Conservation (phyloP, 2,113 vertebrate species). For the Calyptommatus sinebrachiatus region DNA sequence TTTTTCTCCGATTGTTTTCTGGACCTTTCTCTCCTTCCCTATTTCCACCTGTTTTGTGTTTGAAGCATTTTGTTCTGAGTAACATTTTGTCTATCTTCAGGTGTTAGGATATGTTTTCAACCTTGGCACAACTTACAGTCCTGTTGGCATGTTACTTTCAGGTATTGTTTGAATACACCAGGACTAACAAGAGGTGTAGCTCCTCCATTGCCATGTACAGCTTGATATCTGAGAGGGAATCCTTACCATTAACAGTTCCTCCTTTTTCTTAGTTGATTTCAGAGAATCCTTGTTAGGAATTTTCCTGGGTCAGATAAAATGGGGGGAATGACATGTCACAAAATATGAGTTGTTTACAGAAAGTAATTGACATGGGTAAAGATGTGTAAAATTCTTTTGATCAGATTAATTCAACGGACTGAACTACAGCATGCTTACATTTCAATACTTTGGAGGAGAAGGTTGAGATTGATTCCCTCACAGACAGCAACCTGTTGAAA, state of each 20-base stretch:
- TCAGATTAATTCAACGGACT: too few species aligned
- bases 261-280: too few species aligned
- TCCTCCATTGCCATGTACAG: not conserved
- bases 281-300: too few species aligned
- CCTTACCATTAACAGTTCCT: too few species aligned
- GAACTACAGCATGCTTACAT: not conserved
- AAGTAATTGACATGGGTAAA: too few species aligned
- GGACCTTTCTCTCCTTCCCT: not conserved
- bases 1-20: slow-evolving; percentile 35
- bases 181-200: too few species aligned
- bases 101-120: not conserved
- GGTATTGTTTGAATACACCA: too few species aligned
- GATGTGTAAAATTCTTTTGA: too few species aligned
- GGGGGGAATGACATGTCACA: not conserved
- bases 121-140: not conserved
- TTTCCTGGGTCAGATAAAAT: not conserved
- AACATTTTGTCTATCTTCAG: not conserved
- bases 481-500: too few species aligned
- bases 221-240: not conserved
- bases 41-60: slow-evolving; percentile 6
- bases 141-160: not conserved
- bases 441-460: not conserved
- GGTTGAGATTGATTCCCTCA: too few species aligned
- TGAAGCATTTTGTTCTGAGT: not conserved
- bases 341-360: too few species aligned